Percentiles rank a stretch among this genome's conserved stretches.
These are phyloP conservation scores for Drosophila nigricruria DNA, from an alignment of 2,888 invertebrate genomes.

Conservation along the genomic window DNA sequence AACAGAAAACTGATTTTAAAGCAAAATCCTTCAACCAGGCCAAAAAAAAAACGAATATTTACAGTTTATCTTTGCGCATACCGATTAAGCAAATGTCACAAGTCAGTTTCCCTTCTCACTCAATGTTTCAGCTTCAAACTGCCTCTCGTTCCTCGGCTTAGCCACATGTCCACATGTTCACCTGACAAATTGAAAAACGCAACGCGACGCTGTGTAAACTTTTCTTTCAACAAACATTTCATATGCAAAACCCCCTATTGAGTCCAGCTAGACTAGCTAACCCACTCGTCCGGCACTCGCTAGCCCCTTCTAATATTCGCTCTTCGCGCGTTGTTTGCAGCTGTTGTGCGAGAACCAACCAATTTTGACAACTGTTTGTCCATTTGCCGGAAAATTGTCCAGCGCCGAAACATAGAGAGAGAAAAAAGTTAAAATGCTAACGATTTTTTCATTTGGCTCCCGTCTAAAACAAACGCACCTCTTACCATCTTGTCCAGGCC, in stretches of 20 bases:
- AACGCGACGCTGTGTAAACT: constrained; percentile 62
- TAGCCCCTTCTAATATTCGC: constrained; percentile 29
- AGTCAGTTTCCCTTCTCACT: constrained; percentile 19
- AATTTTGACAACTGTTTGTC: constrained; percentile 79
- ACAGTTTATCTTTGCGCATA: neutral
- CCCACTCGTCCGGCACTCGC: neutral
- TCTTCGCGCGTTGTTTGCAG: constrained; percentile 53
- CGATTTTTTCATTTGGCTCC: constrained; percentile 48
- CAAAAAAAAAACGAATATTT: neutral
- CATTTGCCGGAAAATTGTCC: constrained; percentile 61
- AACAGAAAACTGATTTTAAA: no score
- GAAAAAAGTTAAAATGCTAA: constrained; percentile 24
- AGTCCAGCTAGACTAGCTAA: constrained; percentile 41
- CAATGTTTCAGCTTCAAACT: constrained; percentile 1
- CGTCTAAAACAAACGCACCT: constrained; percentile 52
- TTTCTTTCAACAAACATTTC: constrained; percentile 60
- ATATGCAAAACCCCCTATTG: constrained; percentile 71
- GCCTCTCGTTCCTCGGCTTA: neutral
- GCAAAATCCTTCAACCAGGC: neutral
- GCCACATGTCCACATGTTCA: constrained; percentile 29
- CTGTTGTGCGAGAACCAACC: constrained; percentile 66
- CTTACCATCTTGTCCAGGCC: neutral
- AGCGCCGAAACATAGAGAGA: neutral
- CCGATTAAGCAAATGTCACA: neutral
- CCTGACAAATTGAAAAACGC: constrained; percentile 67